Evolutionary conservation across 2,888 invertebrate species (phyloP).

Genomic region (Clivina fossor): DNA sequence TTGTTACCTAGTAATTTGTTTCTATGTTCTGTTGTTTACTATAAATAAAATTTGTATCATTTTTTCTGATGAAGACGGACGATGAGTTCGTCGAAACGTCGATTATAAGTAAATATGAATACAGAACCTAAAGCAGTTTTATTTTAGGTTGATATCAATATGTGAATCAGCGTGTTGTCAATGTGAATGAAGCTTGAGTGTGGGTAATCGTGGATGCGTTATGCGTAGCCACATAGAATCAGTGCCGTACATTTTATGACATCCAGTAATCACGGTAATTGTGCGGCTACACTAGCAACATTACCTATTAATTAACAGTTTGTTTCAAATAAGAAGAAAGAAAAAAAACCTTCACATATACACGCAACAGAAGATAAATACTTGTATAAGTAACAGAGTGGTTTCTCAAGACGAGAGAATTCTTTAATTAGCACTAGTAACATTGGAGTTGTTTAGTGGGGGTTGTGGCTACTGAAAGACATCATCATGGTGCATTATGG

Average conservation of each 20-base stretch:
- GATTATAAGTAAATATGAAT: too few species aligned
- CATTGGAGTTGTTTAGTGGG: background rate
- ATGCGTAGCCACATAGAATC: background rate
- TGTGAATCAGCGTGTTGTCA: too few species aligned
- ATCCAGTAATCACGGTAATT: conserved; percentile 23
- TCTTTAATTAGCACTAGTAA: conserved; percentile 28
- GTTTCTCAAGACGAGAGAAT: conserved; percentile 27
- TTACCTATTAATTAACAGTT: conserved; percentile 22
- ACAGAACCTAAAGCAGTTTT: too few species aligned
- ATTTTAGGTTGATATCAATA: too few species aligned
- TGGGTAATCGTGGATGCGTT: too few species aligned
- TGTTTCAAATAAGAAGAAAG: conserved; percentile 15
- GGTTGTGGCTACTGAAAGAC: conserved; percentile 1
- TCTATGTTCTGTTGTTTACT: too few species aligned
- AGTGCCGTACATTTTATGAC: conserved; percentile 15
- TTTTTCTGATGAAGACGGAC: too few species aligned
- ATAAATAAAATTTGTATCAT: too few species aligned
- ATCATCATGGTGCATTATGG: conserved; percentile 20
- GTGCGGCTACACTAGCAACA: conserved; percentile 14
- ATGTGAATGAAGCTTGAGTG: too few species aligned
- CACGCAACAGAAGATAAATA: conserved; percentile 11
- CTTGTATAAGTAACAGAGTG: background rate
- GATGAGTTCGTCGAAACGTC: too few species aligned
- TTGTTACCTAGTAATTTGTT: too few species aligned
- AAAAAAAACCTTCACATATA: too few species aligned